Base-by-base conservation (phyloP, 1,140 invertebrate species). In the Chrysoperla carnea region DNA sequence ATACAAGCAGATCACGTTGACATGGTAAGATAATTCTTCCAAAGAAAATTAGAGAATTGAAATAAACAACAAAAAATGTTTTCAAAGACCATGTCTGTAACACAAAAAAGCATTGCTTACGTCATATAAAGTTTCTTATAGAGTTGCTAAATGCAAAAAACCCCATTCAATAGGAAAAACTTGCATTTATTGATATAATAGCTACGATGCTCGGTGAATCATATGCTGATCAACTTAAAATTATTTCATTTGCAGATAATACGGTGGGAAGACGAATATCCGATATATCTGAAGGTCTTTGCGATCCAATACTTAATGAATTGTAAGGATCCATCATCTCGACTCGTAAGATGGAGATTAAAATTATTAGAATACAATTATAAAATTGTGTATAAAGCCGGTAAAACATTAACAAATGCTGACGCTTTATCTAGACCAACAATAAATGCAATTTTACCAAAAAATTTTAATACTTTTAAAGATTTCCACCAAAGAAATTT, bases 101-200 rank as follows among this genome's bases (percentile, higher is more conserved):
- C 44, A 43, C 28, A 12, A 46, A 50, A n/a, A 48, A 31, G 37
- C 46, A 31, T 46, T 47, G 37, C 36, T 50, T 9, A 48, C 50
- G 23, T 50, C 48, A 37, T 51, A 48, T 36, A 28, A 48, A 40
- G 46, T 50, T 1, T 35, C 48, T 9, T 44, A 48, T 17, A 36
- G 47, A 43, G 52, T 55, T 29, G 51, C 55, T 29, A 52, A 53
- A 50, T 43, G 43, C 43, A 52, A 40, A 42, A 58, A 58, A 50
- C 41, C 47, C 39, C 51, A 54, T 42, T 56, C 44, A 31, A 54
- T 58, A 46, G 49, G 49, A 39, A 50, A 58, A 42, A 36, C 54
- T 33, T 44, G 49, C 50, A 42, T 41, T 51, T 42, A 48, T 50
- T 52, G 44, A 49, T 37, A 48, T 53, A 43, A 46, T 54, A 37